These are phyloP conservation scores for Agrochola circellaris DNA, from an alignment of 2,888 invertebrate genomes.

Conservation along the genomic window DNA sequence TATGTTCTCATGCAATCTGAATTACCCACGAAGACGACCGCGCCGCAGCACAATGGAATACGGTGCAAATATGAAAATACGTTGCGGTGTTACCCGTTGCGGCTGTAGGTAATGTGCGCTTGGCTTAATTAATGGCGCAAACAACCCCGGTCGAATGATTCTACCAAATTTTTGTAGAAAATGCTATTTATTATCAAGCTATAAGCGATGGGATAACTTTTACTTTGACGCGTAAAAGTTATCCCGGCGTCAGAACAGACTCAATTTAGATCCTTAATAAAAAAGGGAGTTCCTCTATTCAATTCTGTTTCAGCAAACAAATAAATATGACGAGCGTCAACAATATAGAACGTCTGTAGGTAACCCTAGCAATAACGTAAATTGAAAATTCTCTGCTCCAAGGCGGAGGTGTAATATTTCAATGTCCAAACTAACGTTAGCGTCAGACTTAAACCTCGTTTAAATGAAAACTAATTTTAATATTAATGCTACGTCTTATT, in stretches of 20 bases:
- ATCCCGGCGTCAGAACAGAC: not conserved
- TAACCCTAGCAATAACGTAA: slow-evolving; percentile 68
- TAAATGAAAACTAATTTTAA: slow-evolving; percentile 87
- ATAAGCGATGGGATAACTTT: no score
- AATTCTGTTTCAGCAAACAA: not conserved
- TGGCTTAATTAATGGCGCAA: no score
- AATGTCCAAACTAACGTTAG: slow-evolving; percentile 76
- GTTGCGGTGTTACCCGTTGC: no score
- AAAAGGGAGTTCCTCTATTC: not conserved
- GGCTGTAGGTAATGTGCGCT: no score
- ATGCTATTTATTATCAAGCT: no score
- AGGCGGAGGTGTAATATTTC: slow-evolving; percentile 78
- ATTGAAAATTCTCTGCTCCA: slow-evolving; percentile 74
- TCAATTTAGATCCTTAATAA: not conserved
- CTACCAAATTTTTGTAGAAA: no score
- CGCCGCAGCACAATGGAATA: no score
- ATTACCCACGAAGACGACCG: no score
- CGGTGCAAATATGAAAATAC: no score
- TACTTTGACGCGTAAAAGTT: no score
- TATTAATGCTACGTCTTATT: slow-evolving; percentile 78
- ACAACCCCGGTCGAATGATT: no score
- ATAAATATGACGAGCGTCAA: slow-evolving; percentile 32
- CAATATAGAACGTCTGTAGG: slow-evolving; percentile 53
- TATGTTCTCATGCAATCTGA: no score
- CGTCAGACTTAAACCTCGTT: slow-evolving; percentile 77